Evolutionary conservation across 2,113 vertebrate species (phyloP).

Genomic region (Epinephelus cyanopodus): DNA sequence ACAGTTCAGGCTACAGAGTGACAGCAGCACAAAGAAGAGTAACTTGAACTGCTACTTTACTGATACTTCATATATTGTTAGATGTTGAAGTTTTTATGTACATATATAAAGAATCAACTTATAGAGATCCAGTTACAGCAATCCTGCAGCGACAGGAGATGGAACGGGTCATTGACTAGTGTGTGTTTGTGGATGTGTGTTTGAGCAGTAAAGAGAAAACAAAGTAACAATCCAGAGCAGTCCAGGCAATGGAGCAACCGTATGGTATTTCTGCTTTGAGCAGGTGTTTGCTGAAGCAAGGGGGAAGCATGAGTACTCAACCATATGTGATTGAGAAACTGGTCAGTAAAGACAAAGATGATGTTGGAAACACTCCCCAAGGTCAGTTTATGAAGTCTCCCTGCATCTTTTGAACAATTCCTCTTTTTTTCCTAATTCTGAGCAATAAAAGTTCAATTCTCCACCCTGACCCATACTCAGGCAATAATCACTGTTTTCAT

Average conservation of each 20-base stretch:
- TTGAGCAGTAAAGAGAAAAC: slow-evolving; percentile 17
- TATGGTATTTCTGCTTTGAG: slow-evolving; percentile 21
- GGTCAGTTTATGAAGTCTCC: slow-evolving; percentile 6
- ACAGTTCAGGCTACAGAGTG: slow-evolving; percentile 3
- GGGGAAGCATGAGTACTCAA: slow-evolving; percentile 6
- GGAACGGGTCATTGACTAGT: not conserved
- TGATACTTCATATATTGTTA: not conserved
- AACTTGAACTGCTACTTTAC: not conserved
- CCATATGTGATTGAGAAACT: slow-evolving; percentile 20
- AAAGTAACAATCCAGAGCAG: not conserved
- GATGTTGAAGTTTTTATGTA: slow-evolving; percentile 3
- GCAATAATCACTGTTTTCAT: slow-evolving; percentile 70
- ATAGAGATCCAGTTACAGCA: not conserved
- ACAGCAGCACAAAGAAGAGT: not conserved
- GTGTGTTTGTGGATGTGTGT: not conserved
- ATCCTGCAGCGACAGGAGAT: not conserved
- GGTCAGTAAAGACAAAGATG: slow-evolving; percentile 54
- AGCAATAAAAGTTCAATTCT: slow-evolving; percentile 67
- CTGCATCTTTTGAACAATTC: slow-evolving; percentile 10
- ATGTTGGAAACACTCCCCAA: slow-evolving; percentile 21
- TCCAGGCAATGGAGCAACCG: not conserved
- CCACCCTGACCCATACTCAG: slow-evolving; percentile 64
- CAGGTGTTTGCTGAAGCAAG: slow-evolving; percentile 24
- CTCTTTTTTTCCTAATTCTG: slow-evolving; percentile 7
- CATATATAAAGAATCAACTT: slow-evolving; percentile 19